Base-by-base conservation (phyloP, 2,888 invertebrate genomes). In the Malthinus flaveolus region DNA sequence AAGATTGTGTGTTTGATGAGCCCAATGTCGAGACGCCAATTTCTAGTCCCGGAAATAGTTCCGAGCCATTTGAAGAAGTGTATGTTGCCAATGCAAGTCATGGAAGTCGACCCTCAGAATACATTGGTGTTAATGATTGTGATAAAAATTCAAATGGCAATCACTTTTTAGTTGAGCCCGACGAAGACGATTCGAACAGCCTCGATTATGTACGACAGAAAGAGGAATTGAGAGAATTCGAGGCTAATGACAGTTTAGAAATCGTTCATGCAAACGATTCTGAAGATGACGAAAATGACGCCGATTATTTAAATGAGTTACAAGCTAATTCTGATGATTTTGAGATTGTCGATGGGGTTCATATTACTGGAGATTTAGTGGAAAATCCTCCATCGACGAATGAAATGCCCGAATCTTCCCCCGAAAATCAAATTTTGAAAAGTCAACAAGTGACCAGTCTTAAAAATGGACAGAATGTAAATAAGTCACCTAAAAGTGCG, bases 331-430 rank as follows among this genome's bases (percentile, higher is more conserved):
- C 67, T 39, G 68, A 70, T 32, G 70, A 72, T 45, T 65, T 61
- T 32, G 73, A 72, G 37, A 71, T 72, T 34, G 72, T 72, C 7
- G 73, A 75, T 46, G 73, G 72, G 11, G 44, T 71, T n/a, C 75
- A 73, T 49, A 66, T 73, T 31, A 72, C 74, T 35, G 73, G 68
- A 52, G 73, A 64, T 6, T 49, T 42, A n/a, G 39, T 56, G 3
- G 66, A 64, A 2, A 52, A 57, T 11, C 31, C 42, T 7, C 32
- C 12, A 7, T 33, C 50, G 11, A 13, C 12, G 10, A 32, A 35
- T 23, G 45, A 53, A 53, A 42, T 37, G 23, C 33, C 36, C 35
- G 35, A 59, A 52, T 34, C 52, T 32, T 23, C 35, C n/a, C n/a
- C 33, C 9, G 34, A 55, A n/a, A 15, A 15, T 11, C 54, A 58